Base-by-base conservation (phyloP, 1,140 invertebrate species). In the Arion vulgaris region DNA sequence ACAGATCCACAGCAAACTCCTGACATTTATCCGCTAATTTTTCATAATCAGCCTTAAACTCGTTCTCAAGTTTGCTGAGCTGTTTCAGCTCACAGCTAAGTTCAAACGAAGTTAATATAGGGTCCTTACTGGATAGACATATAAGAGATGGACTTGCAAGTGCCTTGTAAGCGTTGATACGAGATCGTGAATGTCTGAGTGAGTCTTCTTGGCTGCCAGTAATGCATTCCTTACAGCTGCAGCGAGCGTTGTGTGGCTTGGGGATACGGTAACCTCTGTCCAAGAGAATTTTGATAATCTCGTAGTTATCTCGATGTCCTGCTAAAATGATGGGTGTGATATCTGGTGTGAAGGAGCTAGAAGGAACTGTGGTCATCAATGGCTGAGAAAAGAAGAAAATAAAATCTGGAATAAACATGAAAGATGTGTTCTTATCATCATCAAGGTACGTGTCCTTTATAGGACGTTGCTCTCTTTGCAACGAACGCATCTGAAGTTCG, bases 41-140 rank as follows among this genome's bases (percentile, higher is more conserved):
- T 94, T 98, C 91, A 90, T 95, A 95, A 87, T 95, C 95, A 68
- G 94, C 93, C 90, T 98, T 98, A 92, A 99, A 99, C 93, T 99
- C 98, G 92, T 99, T 98, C 92, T 99, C 98, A 88, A 99, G 94
- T 87, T 98, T 97, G 84, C 96, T 97, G 38, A 99, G 94, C 80
- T 97, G 94, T 68, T 97, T 94, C 76, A 99, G 94, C 92, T 99
- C 98, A 97, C 98, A 98, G 76, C 97, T 98, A 34, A 99, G 94
- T 93, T 99, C 97, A 92, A 99, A 99, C 38, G 98, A 98, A 4
- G 98, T 98, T 75, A 99, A 94, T 84, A 99, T 98, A 19, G 98
- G 98, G 93, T 99, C 98, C 92, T 98, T 98, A 86, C 96, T 97
- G 75, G 97, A 98, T 19, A 99, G 94, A 0, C 97, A 96, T 83